Base-by-base conservation (phyloP, 1,140 invertebrate species). In the Manduca sexta region DNA sequence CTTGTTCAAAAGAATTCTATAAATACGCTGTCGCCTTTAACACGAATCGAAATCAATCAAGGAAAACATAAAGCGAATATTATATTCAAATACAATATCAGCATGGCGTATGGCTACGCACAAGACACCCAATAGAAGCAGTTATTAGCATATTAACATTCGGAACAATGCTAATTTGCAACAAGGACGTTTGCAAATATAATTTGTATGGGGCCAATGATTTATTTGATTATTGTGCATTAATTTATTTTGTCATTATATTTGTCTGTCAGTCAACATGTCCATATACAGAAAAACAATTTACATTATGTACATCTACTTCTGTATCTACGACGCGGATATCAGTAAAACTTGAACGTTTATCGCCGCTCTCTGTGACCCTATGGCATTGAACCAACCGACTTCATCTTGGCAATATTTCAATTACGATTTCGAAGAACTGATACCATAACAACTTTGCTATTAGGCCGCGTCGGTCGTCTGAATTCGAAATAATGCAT, bases 101-200 rank as follows among this genome's bases (percentile, higher is more conserved):
- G 3, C 39, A 10, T n/a, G 11, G 10, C 7, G 35, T 13, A 17
- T 13, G 7, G 21, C 4, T 5, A 8, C 21, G 21, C 21, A 8
- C n/a, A 8, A 5, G 21, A 26, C 7, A 15, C 41, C 31, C 2
- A 17, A 43, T 50, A 49, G 44, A 51, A 45, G 48, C 43, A 44
- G 17, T 35, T 38, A 68, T 68, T 63, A 59, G 59, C 55, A 67
- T 70, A 52, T 46, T 12, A 33, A 35, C 34, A 49, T 57, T 56
- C 50, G 52, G 52, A 41, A 49, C 56, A 35, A 68, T 67, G 62
- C 56, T 56, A 64, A 60, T 56, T 61, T 40, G 44, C 37, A 44
- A 44, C 61, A 68, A 71, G 68, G 69, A 56, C 60, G 52, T 49
- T 49, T 55, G 52, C 42, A 56, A 29, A 45, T 51, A 54, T 45